These are phyloP conservation scores for Zelleria hepariella DNA, from an alignment of 2,888 invertebrate species.

Conservation along the genomic window DNA sequence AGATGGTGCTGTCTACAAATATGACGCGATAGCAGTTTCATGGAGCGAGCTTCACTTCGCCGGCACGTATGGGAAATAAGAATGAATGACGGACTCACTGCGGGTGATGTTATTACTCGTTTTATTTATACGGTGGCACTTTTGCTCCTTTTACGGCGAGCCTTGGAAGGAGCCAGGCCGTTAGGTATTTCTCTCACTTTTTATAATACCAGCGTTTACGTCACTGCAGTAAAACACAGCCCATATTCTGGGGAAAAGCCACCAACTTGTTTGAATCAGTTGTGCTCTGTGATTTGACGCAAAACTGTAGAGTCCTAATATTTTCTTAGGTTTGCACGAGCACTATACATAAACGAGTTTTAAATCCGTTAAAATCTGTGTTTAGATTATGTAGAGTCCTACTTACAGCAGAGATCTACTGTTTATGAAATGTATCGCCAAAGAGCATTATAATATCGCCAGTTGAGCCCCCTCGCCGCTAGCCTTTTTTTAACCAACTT, in stretches of 20 bases:
- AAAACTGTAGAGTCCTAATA: no score
- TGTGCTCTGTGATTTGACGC: no score
- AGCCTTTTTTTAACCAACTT: no score
- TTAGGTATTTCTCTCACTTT: neutral
- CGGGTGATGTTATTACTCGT: slow-evolving; percentile 1
- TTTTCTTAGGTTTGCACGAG: no score
- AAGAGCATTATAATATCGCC: no score
- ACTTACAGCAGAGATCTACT: no score
- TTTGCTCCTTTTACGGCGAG: neutral
- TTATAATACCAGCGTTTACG: neutral
- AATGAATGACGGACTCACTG: neutral
- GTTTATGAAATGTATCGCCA: no score
- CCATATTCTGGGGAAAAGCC: neutral
- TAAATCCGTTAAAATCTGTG: no score
- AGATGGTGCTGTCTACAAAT: slow-evolving; percentile 1
- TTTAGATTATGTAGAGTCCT: no score
- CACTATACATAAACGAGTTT: no score
- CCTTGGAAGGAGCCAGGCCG: neutral
- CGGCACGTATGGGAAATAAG: neutral
- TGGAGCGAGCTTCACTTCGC: neutral
- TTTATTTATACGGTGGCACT: slow-evolving; percentile 1
- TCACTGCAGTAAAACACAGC: neutral
- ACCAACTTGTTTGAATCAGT: neutral
- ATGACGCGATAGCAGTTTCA: neutral
- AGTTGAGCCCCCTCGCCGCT: no score